Evolutionary conservation across 2,797 vertebrate genomes (phyloP).

Genomic region (Hybognathus amarus): DNA sequence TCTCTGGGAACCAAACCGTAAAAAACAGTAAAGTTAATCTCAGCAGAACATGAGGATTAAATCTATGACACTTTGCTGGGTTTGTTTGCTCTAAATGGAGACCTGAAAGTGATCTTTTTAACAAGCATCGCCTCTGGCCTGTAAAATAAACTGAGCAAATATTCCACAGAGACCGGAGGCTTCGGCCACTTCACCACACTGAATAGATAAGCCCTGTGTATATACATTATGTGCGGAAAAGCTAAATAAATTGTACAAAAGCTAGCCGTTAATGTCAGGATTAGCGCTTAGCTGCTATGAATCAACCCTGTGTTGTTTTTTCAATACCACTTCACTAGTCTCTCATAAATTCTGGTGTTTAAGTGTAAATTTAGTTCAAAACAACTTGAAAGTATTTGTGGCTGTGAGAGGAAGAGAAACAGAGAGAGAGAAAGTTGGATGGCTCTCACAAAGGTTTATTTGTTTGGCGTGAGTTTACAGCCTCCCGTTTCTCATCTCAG

Average conservation of each 20-base stretch:
- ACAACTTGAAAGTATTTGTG: conserved; percentile 40
- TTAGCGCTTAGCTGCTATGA: conserved; percentile 49
- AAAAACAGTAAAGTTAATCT: conserved; percentile 14
- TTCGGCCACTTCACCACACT: conserved; percentile 32
- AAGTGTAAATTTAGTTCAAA: conserved; percentile 46
- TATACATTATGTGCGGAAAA: conserved; percentile 34
- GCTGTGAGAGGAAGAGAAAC: conserved; percentile 11
- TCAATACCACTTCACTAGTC: conserved; percentile 40
- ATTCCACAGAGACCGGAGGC: conserved; percentile 39
- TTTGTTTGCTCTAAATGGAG: conserved; percentile 33
- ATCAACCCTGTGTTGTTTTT: conserved; percentile 50
- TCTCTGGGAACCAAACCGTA: neutral
- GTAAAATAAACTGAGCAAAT: conserved; percentile 56
- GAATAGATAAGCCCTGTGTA: conserved; percentile 41
- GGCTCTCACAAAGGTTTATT: conserved; percentile 56
- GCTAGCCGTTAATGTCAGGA: conserved; percentile 48
- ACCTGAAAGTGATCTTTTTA: conserved; percentile 43
- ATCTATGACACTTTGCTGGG: conserved; percentile 29
- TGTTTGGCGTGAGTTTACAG: conserved; percentile 54
- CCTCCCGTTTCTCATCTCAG: conserved; percentile 38
- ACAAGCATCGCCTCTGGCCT: conserved; percentile 47
- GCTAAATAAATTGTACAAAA: conserved; percentile 47
- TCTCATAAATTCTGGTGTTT: conserved; percentile 51
- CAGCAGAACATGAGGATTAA: conserved; percentile 10
- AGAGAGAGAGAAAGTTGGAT: conserved; percentile 16